phyloP scores from a whole-genome alignment of 2,888 invertebrate species.

The Ephialtes manifestator region DNA sequence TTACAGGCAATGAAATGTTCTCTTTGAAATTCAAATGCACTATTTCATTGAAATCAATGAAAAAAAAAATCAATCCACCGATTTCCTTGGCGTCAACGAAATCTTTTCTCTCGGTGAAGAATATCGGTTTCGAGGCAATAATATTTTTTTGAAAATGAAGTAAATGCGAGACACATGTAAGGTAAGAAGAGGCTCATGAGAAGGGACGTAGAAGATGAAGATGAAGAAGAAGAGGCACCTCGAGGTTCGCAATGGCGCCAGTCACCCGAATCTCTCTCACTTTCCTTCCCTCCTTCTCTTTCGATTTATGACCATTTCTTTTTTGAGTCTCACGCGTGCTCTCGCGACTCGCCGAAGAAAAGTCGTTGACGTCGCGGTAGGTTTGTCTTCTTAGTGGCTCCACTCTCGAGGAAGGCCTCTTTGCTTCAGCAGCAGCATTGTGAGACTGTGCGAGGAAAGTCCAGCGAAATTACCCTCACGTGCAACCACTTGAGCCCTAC shows the following conservation, averaged over 20 bases:
- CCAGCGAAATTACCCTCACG: constrained; percentile 67
- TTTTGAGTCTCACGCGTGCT: constrained; percentile 51
- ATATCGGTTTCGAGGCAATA: neutral
- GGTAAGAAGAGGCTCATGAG: constrained; percentile 2
- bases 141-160: neutral
- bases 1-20: too few species aligned
- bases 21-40: too few species aligned
- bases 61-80: too few species aligned
- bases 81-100: too few species aligned
- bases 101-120: neutral
- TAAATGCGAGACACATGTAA: constrained; percentile 54
- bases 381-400: constrained; percentile 8
- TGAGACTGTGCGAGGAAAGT: constrained; percentile 66
- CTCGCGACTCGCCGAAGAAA: constrained; percentile 57
- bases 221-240: constrained; percentile 41
- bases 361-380: constrained; percentile 63
- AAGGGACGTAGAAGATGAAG: constrained; percentile 21
- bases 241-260: constrained; percentile 70
- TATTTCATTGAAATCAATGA: too few species aligned
- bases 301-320: constrained; percentile 66
- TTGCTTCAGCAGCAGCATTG: constrained; percentile 15
- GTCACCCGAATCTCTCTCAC: constrained; percentile 39
- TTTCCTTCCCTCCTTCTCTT: constrained; percentile 46
- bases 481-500: constrained; percentile 69
- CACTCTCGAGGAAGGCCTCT: constrained; percentile 6